A percentile compares a stretch with the other conserved stretches of the same genome.
These are phyloP conservation scores for Pachycephala philippinensis DNA, from an alignment of 2,113 vertebrate species.

Conservation along the genomic window DNA sequence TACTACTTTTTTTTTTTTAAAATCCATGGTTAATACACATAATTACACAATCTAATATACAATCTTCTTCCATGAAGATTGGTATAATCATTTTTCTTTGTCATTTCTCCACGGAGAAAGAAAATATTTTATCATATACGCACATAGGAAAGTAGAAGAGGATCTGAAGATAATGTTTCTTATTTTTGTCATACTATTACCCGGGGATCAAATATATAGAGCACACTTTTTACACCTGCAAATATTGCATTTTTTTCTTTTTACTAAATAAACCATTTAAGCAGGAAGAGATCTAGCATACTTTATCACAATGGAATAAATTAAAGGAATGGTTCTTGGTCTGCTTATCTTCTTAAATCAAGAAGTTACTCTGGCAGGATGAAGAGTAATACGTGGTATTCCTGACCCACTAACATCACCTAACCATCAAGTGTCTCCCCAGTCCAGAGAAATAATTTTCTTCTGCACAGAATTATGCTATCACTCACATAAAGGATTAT, in stretches of 20 bases:
- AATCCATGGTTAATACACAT: not conserved
- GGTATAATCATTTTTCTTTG: not conserved
- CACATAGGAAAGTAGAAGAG: not conserved
- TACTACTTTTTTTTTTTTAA: not conserved
- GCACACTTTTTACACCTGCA: not conserved
- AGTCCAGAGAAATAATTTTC: not conserved
- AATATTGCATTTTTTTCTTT: not conserved
- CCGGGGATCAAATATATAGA: not conserved
- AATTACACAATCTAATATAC: not conserved
- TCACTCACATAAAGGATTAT: not conserved
- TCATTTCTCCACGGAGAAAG: not conserved
- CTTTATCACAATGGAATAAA: not conserved
- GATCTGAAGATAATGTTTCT: not conserved
- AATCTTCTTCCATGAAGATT: not conserved
- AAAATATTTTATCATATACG: not conserved
- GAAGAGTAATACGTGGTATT: not conserved
- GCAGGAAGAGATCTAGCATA: not conserved
- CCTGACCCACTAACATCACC: not conserved
- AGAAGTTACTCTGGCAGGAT: not conserved
- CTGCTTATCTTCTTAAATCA: not conserved
- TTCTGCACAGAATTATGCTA: not conserved
- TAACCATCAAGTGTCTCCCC: not conserved
- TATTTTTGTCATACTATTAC: not conserved
- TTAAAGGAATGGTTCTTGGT: not conserved
- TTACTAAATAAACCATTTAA: not conserved